Percentiles rank a stretch among this genome's conserved stretches.
These are phyloP conservation scores for Tragelaphus scriptus DNA, from an alignment of 2,113 vertebrate genomes.

Conservation along the genomic window DNA sequence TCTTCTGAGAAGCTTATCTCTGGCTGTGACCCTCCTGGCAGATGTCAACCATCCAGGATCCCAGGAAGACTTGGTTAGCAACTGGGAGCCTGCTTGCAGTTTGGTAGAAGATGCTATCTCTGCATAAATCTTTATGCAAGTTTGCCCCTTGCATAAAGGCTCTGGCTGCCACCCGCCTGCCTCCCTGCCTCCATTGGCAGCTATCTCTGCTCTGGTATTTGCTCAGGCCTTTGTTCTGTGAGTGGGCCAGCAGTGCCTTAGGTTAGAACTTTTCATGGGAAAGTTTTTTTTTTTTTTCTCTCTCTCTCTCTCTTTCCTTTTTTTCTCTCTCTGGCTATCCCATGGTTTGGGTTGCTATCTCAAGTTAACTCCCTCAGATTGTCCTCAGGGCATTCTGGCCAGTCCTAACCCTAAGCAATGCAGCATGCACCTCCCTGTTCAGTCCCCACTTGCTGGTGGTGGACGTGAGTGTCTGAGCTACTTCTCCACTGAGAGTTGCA, in stretches of 20 bases:
- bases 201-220: background rate
- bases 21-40: background rate
- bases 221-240: background rate
- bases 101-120: background rate
- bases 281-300: background rate
- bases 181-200: accelerated
- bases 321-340: background rate
- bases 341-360: background rate
- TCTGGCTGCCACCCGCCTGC: background rate
- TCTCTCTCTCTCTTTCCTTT: background rate
- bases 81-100: background rate
- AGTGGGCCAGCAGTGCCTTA: background rate
- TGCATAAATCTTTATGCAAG: background rate
- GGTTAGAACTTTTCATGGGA: background rate
- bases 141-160: background rate
- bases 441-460: background rate
- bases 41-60: background rate
- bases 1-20: background rate
- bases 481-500: background rate
- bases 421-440: background rate
- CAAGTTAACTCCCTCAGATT: background rate
- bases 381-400: background rate
- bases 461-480: background rate
- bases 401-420: background rate
- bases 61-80: background rate